Evolutionary conservation across 2,797 vertebrate species (phyloP).

Genomic region (Graptemys geographica): DNA sequence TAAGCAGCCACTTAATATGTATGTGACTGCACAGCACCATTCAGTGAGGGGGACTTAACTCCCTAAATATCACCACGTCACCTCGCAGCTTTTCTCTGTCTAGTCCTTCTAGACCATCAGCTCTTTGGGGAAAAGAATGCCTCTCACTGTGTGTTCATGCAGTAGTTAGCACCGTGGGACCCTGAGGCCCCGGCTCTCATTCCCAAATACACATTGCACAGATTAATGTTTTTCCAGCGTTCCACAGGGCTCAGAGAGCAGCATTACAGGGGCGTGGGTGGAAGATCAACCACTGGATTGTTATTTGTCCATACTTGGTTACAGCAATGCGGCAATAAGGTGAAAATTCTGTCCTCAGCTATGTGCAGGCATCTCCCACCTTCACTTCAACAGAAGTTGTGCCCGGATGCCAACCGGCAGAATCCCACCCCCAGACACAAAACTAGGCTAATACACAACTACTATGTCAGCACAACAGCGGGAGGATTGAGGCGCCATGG

Average conservation of each 20-base stretch:
- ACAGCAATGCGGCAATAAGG: neutral
- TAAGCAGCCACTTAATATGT: neutral
- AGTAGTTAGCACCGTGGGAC: neutral
- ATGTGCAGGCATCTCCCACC: neutral
- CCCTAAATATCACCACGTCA: neutral
- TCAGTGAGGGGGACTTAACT: neutral
- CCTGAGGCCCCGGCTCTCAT: neutral
- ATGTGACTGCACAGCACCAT: neutral
- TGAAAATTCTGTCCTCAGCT: neutral
- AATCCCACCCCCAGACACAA: neutral
- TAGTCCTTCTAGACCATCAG: neutral
- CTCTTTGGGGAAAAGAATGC: neutral
- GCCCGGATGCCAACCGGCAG: neutral
- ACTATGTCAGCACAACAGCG: neutral
- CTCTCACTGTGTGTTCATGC: neutral
- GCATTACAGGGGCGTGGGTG: neutral
- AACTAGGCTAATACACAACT: neutral
- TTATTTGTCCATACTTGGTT: neutral
- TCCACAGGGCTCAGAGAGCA: neutral
- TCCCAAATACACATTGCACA: neutral
- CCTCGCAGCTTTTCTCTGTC: neutral
- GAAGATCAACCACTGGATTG: neutral
- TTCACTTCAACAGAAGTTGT: neutral
- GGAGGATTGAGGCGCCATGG: neutral
- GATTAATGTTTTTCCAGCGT: neutral